These are phyloP conservation scores for Melanotaenia nigrans DNA, from an alignment of 2,797 vertebrate genomes.

Conservation along the genomic window DNA sequence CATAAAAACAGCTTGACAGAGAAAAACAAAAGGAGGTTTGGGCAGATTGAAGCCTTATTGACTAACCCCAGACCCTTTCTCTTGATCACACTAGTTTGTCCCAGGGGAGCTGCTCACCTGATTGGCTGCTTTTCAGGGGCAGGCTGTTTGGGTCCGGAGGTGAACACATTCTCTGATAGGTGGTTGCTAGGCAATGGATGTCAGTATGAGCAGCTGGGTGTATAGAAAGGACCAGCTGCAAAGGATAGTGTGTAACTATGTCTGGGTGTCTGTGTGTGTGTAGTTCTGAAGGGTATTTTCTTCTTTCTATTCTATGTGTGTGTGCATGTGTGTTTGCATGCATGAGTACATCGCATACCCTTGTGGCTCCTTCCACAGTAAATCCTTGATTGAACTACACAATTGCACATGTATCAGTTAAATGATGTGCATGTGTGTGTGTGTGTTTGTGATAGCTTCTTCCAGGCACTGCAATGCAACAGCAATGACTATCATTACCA, in stretches of 20 bases:
- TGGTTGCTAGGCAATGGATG: constrained; percentile 77
- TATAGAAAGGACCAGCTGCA: constrained; percentile 60
- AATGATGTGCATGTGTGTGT: constrained; percentile 6
- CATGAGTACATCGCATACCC: constrained; percentile 15
- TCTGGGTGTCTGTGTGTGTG: constrained; percentile 4
- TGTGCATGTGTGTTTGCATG: constrained; percentile 16
- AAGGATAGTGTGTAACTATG: constrained; percentile 32
- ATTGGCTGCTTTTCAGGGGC: constrained; percentile 72
- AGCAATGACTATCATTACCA: constrained; percentile 73
- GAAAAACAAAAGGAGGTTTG: constrained; percentile 32
- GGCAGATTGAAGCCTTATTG: constrained; percentile 51
- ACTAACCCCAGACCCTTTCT: constrained; percentile 40
- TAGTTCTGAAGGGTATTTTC: constrained; percentile 4
- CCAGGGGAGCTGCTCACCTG: constrained; percentile 73
- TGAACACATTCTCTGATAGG: constrained; percentile 68
- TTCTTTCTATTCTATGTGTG: neutral
- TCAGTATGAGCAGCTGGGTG: constrained; percentile 53
- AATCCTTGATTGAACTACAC: constrained; percentile 30
- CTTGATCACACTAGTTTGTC: constrained; percentile 67
- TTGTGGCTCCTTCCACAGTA: constrained; percentile 34
- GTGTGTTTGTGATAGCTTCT: constrained; percentile 45
- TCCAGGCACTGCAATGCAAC: constrained; percentile 56
- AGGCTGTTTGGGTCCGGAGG: constrained; percentile 56
- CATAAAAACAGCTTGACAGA: constrained; percentile 45
- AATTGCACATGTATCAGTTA: constrained; percentile 47